Conservation (phyloP, 2,888 invertebrate species). For the Epinotia nisella region DNA sequence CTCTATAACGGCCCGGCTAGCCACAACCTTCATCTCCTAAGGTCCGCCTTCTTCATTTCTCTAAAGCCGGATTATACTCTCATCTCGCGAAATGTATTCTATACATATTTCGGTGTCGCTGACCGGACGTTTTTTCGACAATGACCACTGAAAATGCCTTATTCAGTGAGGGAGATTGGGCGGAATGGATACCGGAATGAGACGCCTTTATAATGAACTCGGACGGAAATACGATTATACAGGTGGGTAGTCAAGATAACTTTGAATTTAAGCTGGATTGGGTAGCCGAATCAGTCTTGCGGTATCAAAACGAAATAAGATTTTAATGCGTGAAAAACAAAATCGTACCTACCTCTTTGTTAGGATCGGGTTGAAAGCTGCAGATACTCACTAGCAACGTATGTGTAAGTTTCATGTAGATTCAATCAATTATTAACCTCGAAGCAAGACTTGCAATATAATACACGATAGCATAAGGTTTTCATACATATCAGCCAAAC, state of each 20-base stretch:
- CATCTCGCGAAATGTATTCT: slow-evolving; percentile 74
- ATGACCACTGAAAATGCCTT: slow-evolving; percentile 64
- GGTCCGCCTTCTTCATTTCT: slow-evolving; percentile 58
- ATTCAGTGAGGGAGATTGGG: slow-evolving; percentile 62
- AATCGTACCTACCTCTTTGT: not conserved
- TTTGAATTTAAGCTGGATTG: slow-evolving; percentile 40
- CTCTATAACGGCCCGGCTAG: slow-evolving; percentile 48
- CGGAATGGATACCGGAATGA: slow-evolving; percentile 55
- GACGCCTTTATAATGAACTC: slow-evolving; percentile 61
- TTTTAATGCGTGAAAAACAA: slow-evolving; percentile 2
- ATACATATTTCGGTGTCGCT: slow-evolving; percentile 70
- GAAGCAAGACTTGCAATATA: too few species aligned
- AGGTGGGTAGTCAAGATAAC: slow-evolving; percentile 51
- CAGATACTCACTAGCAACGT: too few species aligned
- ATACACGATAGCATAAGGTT: too few species aligned
- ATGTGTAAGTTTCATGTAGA: too few species aligned
- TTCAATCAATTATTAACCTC: too few species aligned
- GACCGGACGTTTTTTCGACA: slow-evolving; percentile 74
- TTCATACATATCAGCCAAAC: too few species aligned
- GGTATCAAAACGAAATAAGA: slow-evolving; percentile 8
- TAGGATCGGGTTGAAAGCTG: not conserved
- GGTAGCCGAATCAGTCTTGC: not conserved
- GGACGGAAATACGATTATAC: slow-evolving; percentile 58
- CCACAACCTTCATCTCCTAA: slow-evolving; percentile 50
- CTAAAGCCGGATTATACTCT: slow-evolving; percentile 77